These are phyloP conservation scores for Agapornis roseicollis DNA, from an alignment of 2,113 vertebrate species.

Conservation along the genomic window DNA sequence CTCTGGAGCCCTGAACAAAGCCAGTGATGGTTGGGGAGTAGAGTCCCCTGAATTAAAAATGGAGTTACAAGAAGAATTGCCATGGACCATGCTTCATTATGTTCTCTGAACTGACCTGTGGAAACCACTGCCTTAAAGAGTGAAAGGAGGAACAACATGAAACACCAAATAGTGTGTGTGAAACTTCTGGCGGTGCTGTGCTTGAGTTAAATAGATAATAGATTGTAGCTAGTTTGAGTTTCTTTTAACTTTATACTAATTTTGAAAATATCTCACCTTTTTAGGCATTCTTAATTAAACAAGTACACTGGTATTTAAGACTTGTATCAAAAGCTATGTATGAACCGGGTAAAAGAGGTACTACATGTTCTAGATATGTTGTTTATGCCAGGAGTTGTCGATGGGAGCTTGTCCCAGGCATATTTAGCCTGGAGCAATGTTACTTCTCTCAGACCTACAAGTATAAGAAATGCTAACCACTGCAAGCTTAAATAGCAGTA, in stretches of 20 bases:
- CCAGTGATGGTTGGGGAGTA: constrained; percentile 66
- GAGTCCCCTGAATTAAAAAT: constrained; percentile 41
- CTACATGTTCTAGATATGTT: not conserved
- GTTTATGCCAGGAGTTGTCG: not conserved
- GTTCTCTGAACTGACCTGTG: constrained; percentile 80
- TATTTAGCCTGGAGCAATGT: not conserved
- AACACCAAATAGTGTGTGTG: constrained; percentile 82
- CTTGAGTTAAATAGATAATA: constrained; percentile 72
- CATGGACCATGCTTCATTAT: constrained; percentile 70
- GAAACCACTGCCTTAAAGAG: constrained; percentile 97
- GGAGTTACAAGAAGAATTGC: constrained; percentile 73
- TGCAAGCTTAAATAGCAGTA: constrained; percentile 10
- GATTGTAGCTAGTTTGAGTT: constrained; percentile 73
- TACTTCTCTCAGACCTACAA: not conserved
- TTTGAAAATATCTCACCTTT: constrained; percentile 70
- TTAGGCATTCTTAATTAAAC: constrained; percentile 69
- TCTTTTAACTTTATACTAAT: constrained; percentile 80
- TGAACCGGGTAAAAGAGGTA: not conserved
- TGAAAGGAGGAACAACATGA: constrained; percentile 76
- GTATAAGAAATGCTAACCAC: not conserved
- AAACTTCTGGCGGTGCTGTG: constrained; percentile 79
- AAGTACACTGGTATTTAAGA: constrained; percentile 29
- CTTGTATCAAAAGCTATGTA: constrained; percentile 39
- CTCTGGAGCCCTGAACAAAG: constrained; percentile 77
- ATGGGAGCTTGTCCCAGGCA: not conserved